Percentiles rank a stretch among this genome's conserved stretches.
Evolutionary conservation across 2,113 vertebrate genomes (phyloP).

Genomic region (Onychostoma macrolepis): DNA sequence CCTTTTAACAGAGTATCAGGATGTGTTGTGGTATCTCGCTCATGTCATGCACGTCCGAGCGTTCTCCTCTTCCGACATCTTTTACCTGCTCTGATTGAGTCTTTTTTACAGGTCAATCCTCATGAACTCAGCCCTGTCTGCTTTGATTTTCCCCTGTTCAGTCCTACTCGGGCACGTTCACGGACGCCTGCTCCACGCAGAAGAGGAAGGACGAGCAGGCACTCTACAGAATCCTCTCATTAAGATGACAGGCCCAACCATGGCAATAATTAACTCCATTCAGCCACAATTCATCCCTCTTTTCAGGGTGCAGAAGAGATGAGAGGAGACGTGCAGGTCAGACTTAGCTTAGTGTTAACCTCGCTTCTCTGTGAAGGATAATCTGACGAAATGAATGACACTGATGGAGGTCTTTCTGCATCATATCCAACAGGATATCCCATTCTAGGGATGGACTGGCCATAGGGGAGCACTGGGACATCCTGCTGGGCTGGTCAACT

Average conservation of each 20-base stretch:
- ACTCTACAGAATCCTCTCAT: slow-evolving; percentile 55
- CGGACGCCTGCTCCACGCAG: slow-evolving; percentile 2
- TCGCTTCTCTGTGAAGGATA: slow-evolving; percentile 23
- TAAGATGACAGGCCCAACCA: slow-evolving; percentile 59
- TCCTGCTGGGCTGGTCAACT: background rate
- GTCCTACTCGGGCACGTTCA: slow-evolving; percentile 37
- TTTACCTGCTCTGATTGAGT: slow-evolving; percentile 62
- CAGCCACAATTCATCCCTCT: slow-evolving; percentile 55
- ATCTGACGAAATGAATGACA: slow-evolving; percentile 4
- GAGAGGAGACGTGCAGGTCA: slow-evolving; percentile 53
- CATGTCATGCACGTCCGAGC: slow-evolving; percentile 23
- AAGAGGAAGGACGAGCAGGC: slow-evolving; percentile 43
- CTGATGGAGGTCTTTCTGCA: slow-evolving; percentile 25
- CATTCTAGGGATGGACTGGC: background rate
- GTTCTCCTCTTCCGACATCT: slow-evolving; percentile 36
- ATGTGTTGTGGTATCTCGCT: slow-evolving; percentile 14
- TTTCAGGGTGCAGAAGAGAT: slow-evolving; percentile 50
- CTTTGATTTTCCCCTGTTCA: slow-evolving; percentile 53
- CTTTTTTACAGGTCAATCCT: slow-evolving; percentile 61
- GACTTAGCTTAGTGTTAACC: slow-evolving; percentile 40
- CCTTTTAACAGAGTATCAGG: background rate
- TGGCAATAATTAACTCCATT: slow-evolving; percentile 62
- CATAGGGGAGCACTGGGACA: background rate
- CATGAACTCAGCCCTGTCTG: slow-evolving; percentile 57
- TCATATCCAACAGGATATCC: slow-evolving; percentile 13